Base-by-base conservation (phyloP, 1,140 invertebrate species). In the Chymomyza costata region DNA sequence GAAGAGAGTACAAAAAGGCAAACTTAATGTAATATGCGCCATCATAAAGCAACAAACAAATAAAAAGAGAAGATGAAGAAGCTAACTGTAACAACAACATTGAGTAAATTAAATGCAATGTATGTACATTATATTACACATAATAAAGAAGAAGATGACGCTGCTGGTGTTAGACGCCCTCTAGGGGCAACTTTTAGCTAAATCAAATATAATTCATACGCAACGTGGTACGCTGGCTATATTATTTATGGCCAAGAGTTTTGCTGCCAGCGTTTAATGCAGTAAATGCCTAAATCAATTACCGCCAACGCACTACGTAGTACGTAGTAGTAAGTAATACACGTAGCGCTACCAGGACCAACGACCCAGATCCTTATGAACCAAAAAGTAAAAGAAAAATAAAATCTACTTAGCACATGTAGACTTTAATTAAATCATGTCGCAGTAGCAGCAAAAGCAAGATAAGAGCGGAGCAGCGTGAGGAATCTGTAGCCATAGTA, bases 341-440 rank as follows among this genome's bases (percentile, higher is more conserved):
- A 8, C 8, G 21, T 25, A 62, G 32, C 19, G 35, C 46, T 46
- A 67, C 53, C 38, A 51, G n/a, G n/a, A n/a, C n/a, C n/a, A n/a
- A n/a, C n/a, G n/a, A n/a, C n/a, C n/a, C n/a, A n/a, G n/a, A n/a
- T n/a, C n/a, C n/a, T n/a, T n/a, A n/a, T n/a, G n/a, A n/a, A n/a
- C n/a, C n/a, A 64, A 73, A 53, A 62, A 59, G 68, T 45, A 46
- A 43, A 40, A 76, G 56, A 45, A 49, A 61, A 76, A 76, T 76
- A 58, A 70, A 78, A 76, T 78, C 71, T 78, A 78, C 71, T 76
- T 76, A 71, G 71, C 71, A 78, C 71, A 78, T 78, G 66, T 78
- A 78, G 51, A 60, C 54, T 69, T 78, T 78, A 78, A 78, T 78
- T 78, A 78, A 78, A 78, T 78, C 71, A 67, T 78, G 66, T 51